Conservation (phyloP, 2,797 vertebrate species). For the Nannoperca australis region DNA sequence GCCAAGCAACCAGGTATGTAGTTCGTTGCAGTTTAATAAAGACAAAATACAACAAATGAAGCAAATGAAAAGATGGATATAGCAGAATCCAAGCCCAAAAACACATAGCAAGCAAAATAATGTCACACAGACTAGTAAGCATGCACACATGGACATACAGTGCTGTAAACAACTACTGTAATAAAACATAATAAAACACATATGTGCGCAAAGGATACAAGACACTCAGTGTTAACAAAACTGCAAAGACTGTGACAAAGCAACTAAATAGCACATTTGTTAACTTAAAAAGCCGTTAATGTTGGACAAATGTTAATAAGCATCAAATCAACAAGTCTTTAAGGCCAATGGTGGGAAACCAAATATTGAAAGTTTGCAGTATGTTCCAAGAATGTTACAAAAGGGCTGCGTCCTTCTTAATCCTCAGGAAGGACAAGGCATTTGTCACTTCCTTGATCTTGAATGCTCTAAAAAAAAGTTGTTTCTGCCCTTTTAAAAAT, state of each 20-base stretch:
- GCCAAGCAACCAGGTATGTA: constrained; percentile 77
- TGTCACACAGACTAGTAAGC: constrained; percentile 53
- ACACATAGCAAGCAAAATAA: constrained; percentile 72
- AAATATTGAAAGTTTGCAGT: background rate
- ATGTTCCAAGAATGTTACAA: background rate
- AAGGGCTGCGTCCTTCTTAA: background rate
- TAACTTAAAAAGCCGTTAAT: constrained; percentile 42
- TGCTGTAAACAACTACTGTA: constrained; percentile 32
- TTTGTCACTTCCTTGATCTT: background rate
- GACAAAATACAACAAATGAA: constrained; percentile 83
- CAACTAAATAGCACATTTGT: constrained; percentile 33
- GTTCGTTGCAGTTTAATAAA: constrained; percentile 78
- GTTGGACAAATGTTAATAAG: constrained; percentile 59
- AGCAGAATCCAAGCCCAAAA: constrained; percentile 69
- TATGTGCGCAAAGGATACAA: constrained; percentile 43
- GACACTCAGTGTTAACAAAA: constrained; percentile 41
- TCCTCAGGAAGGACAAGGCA: background rate
- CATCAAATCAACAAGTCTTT: constrained; percentile 26
- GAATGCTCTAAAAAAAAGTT: background rate
- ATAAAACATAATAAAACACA: constrained; percentile 35
- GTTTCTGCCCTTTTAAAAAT: background rate
- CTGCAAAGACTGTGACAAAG: constrained; percentile 40
- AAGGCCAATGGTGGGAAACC: background rate
- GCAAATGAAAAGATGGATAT: constrained; percentile 80
- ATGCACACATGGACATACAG: constrained; percentile 60